Evolutionary conservation across 2,888 invertebrate genomes (phyloP), one percentile per base, ranked within the genome.

Genomic region (Sinotaia quadrata): DNA sequence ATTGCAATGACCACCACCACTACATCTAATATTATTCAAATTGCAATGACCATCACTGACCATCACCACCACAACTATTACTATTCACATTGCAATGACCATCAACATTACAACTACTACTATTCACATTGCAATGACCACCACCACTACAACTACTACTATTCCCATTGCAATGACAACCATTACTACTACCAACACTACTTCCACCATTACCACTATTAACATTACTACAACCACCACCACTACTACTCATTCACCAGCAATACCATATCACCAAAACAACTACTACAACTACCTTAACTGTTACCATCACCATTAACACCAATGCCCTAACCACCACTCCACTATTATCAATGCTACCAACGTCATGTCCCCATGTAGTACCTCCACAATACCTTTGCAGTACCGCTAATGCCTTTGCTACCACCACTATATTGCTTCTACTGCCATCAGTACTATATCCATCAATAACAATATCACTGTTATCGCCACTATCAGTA

Each of bases 181-280:
- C 29, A 54, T 18, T 54, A 10, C 54, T 54, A 54, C 7, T 54
- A 54, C 7, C 29, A 27, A 21, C 5, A 54, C 24, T 54, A 29
- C 7, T 27, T 3, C 10, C 4, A 21, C 5, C 4, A 10, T 4
- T 54, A 18, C 7, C 4, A 21, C 15, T 15, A 51, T 15, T 51
- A 15, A 51, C n/a, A 15, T 18, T 15, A 21, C 10, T 51, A n/a
- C 15, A 15, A 51, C 24, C 31, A 57, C 33, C 31, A 31, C 57
- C 31, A 57, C 57, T 27, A 57, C 57, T 31, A 57, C 57, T 57
- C 24, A 27, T 57, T n/a, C 57, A n/a, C n/a, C n/a, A n/a, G n/a
- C n/a, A n/a, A n/a, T 24, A 57, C 57, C 31, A 57, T 33, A 27
- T 31, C 24, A 27, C 57, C 31, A 57, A 27, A 15, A 57, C 57